These are phyloP conservation scores for Pluvianellus socialis DNA, from an alignment of 2,113 vertebrate genomes.

Conservation along the genomic window DNA sequence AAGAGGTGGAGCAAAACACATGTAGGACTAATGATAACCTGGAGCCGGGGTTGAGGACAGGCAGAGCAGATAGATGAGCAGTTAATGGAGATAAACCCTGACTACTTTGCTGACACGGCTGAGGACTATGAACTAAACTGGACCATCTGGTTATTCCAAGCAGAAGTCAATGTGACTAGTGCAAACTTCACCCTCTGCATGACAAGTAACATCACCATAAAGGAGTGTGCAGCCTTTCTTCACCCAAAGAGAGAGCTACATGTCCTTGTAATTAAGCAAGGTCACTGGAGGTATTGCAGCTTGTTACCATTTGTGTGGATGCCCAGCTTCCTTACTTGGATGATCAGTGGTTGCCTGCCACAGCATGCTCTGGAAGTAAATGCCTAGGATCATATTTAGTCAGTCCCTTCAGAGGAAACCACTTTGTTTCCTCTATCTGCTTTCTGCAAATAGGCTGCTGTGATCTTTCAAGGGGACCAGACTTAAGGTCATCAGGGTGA, in stretches of 20 bases:
- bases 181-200: constrained; percentile 1
- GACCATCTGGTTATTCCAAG: constrained; percentile 29
- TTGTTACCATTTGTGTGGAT: neutral
- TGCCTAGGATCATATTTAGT: neutral
- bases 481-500: neutral
- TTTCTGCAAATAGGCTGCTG: neutral
- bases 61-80: constrained; percentile 27
- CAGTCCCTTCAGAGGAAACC: neutral
- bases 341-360: neutral
- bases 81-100: constrained; percentile 17
- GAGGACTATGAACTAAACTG: constrained; percentile 39
- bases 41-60: neutral
- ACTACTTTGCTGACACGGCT: constrained; percentile 32
- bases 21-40: constrained; percentile 3
- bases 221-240: neutral
- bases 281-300: neutral
- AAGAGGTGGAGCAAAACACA: constrained; percentile 23
- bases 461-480: neutral
- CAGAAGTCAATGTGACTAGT: neutral
- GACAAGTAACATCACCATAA: neutral
- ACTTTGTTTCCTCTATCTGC: neutral
- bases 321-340: neutral
- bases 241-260: neutral
- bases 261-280: neutral
- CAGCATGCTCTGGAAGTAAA: neutral